Percentiles rank a stretch among this genome's conserved stretches.
phyloP scores from a whole-genome alignment of 2,797 vertebrate species.

The Lateolabrax maculatus region DNA sequence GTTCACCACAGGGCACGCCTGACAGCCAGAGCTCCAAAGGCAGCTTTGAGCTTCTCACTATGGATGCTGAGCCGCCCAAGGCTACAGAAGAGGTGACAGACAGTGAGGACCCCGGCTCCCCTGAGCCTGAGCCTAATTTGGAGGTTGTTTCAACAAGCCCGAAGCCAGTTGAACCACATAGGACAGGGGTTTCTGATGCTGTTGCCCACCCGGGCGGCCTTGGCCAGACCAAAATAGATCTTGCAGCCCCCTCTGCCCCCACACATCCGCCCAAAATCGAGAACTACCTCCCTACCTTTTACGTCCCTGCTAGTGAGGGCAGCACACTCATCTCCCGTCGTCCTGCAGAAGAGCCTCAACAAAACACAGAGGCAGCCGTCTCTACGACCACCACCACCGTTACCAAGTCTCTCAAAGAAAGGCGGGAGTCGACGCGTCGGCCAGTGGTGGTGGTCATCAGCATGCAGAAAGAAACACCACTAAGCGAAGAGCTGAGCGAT shows the following conservation, averaged over 20 bases:
- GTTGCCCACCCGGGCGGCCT: conserved; percentile 17
- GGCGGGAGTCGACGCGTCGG: conserved; percentile 66
- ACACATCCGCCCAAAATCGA: conserved; percentile 75
- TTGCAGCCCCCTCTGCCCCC: conserved; percentile 16
- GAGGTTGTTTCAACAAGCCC: conserved; percentile 57
- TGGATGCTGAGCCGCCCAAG: conserved; percentile 86
- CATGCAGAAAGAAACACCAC: conserved; percentile 82
- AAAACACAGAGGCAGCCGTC: conserved; percentile 39
- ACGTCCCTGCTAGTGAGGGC: conserved; percentile 87
- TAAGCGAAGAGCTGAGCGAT: conserved; percentile 54
- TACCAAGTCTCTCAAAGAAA: conserved; percentile 73
- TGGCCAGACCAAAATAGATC: conserved; percentile 37
- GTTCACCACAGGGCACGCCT: conserved; percentile 90
- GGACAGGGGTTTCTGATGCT: conserved; percentile 33
- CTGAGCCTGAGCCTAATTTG: conserved; percentile 16
- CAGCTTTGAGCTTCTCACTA: conserved; percentile 91
- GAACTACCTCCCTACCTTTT: conserved; percentile 92
- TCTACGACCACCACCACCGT: conserved; percentile 27
- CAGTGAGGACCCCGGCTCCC: conserved; percentile 74
- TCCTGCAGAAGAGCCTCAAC: conserved; percentile 72
- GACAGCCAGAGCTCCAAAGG: conserved; percentile 95
- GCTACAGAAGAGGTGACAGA: conserved; percentile 71
- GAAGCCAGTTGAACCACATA: conserved; percentile 35
- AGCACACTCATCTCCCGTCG: conserved; percentile 35
- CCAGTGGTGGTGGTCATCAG: conserved; percentile 88